A percentile compares a stretch with the other conserved stretches of the same genome.
Evolutionary conservation across 2,797 vertebrate genomes (phyloP).

Genomic region (Phylloscopus collybita): DNA sequence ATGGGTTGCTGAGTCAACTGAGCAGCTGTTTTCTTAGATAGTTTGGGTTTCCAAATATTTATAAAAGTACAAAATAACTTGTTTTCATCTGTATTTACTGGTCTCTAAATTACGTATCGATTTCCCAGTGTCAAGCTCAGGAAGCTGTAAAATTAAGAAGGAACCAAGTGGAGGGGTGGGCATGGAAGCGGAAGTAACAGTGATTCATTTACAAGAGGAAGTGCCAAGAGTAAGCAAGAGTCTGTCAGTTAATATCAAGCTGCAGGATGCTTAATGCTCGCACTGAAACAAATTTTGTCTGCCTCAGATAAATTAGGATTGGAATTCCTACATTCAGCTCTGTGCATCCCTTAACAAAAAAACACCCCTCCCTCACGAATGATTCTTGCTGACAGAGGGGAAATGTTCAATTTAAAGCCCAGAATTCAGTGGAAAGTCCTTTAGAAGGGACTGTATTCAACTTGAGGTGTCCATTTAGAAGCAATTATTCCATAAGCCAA

Average conservation of each 20-base stretch:
- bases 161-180: conserved; percentile 52
- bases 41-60: conserved; percentile 72
- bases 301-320: conserved; percentile 13
- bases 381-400: not conserved
- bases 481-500: not conserved
- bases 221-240: conserved; percentile 19
- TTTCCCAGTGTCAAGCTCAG: conserved; percentile 73
- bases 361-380: not conserved
- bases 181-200: conserved; percentile 41
- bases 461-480: not conserved
- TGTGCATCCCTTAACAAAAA: not conserved
- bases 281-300: conserved; percentile 1
- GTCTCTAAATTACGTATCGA: conserved; percentile 83
- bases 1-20: conserved; percentile 62
- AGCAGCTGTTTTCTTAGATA: conserved; percentile 76
- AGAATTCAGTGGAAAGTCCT: not conserved
- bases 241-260: conserved; percentile 18
- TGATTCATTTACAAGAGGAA: conserved; percentile 49
- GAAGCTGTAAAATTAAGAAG: conserved; percentile 80
- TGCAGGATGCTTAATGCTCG: conserved; percentile 1
- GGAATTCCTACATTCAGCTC: not conserved
- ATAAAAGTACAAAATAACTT: conserved; percentile 74
- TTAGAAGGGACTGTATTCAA: not conserved
- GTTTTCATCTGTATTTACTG: conserved; percentile 65
- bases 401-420: conserved; percentile 9